A percentile compares a stretch with the other conserved stretches of the same genome.
These are phyloP conservation scores for Brachionus plicatilis DNA, from an alignment of 1,140 invertebrate species.

Conservation along the genomic window DNA sequence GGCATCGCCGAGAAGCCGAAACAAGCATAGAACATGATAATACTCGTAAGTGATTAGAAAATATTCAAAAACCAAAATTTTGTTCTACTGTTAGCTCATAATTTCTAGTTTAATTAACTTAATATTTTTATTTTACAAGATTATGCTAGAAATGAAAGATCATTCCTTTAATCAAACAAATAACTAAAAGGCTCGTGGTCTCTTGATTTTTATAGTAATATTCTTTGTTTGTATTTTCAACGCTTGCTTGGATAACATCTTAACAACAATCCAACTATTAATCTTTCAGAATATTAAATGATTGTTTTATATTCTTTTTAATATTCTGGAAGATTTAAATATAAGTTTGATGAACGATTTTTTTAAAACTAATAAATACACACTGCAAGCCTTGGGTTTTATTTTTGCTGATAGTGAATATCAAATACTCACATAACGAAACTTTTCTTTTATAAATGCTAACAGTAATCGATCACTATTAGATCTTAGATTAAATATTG, in stretches of 20 bases:
- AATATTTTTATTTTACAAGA: constrained; percentile 3
- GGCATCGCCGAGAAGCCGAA: constrained; percentile 35
- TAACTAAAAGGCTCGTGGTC: background rate
- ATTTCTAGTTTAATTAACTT: background rate
- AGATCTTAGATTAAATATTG: background rate
- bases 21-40: constrained; percentile 37
- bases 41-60: constrained; percentile 19
- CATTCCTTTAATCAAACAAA: constrained; percentile 11
- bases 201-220: background rate
- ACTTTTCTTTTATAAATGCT: background rate
- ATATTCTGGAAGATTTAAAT: background rate
- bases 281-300: background rate
- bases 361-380: too few species aligned
- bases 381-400: background rate
- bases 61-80: background rate
- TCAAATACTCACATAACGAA: too few species aligned
- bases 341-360: background rate
- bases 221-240: background rate
- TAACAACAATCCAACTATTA: background rate
- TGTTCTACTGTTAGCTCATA: background rate
- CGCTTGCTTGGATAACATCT: constrained; percentile 12
- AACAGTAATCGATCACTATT: background rate
- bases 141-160: constrained; percentile 27
- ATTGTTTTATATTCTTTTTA: background rate
- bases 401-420: background rate